A percentile compares a stretch with the other conserved stretches of the same genome.
phyloP scores from a whole-genome alignment of 2,797 vertebrate species.

The Pseudocheirus occidentalis region DNA sequence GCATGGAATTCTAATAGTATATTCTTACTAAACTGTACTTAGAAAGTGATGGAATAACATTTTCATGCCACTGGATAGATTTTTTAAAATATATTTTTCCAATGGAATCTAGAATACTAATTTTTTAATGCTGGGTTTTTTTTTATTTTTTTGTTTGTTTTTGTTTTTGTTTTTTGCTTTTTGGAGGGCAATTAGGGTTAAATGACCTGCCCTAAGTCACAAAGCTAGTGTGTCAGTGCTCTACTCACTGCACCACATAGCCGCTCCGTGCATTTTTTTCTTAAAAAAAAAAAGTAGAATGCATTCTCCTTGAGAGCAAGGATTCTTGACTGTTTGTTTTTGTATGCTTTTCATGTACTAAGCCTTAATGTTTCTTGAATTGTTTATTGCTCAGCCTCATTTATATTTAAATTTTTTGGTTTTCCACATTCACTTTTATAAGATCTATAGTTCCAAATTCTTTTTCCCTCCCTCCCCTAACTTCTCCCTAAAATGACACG shows the following conservation, averaged over 20 bases:
- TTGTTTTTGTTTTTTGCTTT: too few species aligned
- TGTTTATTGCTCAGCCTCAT: conserved; percentile 27
- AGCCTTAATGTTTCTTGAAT: background rate
- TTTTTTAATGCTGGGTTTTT: conserved; percentile 59
- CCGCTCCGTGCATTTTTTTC: conserved; percentile 38
- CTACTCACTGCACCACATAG: too few species aligned
- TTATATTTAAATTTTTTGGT: background rate
- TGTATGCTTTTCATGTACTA: background rate
- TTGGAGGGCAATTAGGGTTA: too few species aligned
- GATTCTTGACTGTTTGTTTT: background rate
- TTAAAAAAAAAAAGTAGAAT: background rate
- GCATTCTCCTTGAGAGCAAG: background rate
- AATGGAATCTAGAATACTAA: conserved; percentile 63
- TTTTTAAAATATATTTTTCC: conserved; percentile 13
- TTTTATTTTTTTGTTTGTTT: too few species aligned
- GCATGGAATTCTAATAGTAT: conserved; percentile 42
- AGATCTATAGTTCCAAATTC: too few species aligned
- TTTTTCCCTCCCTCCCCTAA: too few species aligned
- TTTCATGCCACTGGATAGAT: conserved; percentile 47
- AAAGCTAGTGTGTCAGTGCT: too few species aligned
- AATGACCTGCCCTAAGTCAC: too few species aligned
- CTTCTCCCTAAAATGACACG: too few species aligned
- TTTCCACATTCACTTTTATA: too few species aligned
- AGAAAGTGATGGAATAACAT: background rate
- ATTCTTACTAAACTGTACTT: conserved; percentile 22